Evolutionary conservation across 2,113 vertebrate genomes (phyloP), one percentile per base, ranked within the genome.

Genomic region (Ptyas mucosa): DNA sequence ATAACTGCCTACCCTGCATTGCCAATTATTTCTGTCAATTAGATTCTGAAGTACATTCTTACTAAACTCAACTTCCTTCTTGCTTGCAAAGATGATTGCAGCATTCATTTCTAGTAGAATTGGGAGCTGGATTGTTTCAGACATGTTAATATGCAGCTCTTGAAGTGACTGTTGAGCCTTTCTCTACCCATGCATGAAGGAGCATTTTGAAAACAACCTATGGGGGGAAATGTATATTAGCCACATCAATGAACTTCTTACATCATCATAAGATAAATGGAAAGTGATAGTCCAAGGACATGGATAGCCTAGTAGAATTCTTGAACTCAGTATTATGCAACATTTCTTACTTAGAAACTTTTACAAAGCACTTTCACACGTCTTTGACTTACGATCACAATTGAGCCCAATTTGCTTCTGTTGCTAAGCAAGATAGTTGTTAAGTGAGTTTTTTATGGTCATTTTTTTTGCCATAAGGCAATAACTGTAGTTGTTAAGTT

Each of bases 41-140:
- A 93, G 93, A 87, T 94, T 87, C 75, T 93, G 91, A 90, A 93
- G 94, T 91, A 11, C 75, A 91, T 94, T 94, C 91, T 53, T 5
- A 91, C 87, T n/a, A 87, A 12, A 46, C 10, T 93, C 49, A 54
- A 89, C 86, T 69, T 93, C 23, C 89, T 69, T 85, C 90, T 91
- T 9, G 9, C 81, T 43, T 57, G 52, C 23, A 4, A 91, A 88
- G 91, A 14, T 86, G 91, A 94, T 92, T 26, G 24, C 55, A 94
- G 49, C 26, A 18, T 90, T 89, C 1, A 92, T 91, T 91, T 55
- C 88, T 85, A 87, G 93, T 12, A 91, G 49, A 92, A 92, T 93
- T 95, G 81, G 89, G 46, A 89, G 87, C 93, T 88, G 43, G 34
- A 1, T 87, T 29, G 18, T 85, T 91, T 85, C 85, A 87, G 92